These are phyloP conservation scores for Brachylomia viminalis DNA, from an alignment of 2,888 invertebrate genomes.

Conservation along the genomic window DNA sequence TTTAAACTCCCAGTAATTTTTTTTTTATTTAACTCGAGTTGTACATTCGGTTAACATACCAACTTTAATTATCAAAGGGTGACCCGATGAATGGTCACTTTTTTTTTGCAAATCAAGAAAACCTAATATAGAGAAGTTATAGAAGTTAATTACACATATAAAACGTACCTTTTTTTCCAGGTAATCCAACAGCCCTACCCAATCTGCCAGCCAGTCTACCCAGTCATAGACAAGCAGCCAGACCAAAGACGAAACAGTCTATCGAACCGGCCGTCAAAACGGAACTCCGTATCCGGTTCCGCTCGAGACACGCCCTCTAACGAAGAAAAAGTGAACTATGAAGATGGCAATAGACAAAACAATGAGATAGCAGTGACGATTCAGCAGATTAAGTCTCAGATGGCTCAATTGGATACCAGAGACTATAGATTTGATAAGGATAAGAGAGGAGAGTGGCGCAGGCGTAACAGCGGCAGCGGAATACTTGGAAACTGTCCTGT, in stretches of 20 bases:
- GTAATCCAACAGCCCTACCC: conserved; percentile 81
- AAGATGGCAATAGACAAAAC: conserved; percentile 52
- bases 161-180: conserved; percentile 61
- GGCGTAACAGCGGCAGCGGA: conserved; percentile 79
- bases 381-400: conserved; percentile 83
- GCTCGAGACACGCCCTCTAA: conserved; percentile 73
- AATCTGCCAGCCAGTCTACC: conserved; percentile 78
- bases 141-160: neutral
- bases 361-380: conserved; percentile 80
- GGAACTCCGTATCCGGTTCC: conserved; percentile 68
- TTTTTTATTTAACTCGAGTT: no score
- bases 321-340: conserved; percentile 69
- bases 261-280: conserved; percentile 63
- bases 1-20: no score
- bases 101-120: neutral
- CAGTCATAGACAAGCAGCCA: conserved; percentile 68
- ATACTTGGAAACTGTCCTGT: conserved; percentile 81
- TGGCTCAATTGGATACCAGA: conserved; percentile 75
- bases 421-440: conserved; percentile 61
- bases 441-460: conserved; percentile 67
- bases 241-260: conserved; percentile 58
- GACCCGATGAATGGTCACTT: neutral
- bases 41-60: neutral
- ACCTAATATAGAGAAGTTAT: rapidly evolving
- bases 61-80: neutral